These are phyloP conservation scores for Popillia japonica DNA, from an alignment of 1,140 invertebrate species.

Conservation along the genomic window DNA sequence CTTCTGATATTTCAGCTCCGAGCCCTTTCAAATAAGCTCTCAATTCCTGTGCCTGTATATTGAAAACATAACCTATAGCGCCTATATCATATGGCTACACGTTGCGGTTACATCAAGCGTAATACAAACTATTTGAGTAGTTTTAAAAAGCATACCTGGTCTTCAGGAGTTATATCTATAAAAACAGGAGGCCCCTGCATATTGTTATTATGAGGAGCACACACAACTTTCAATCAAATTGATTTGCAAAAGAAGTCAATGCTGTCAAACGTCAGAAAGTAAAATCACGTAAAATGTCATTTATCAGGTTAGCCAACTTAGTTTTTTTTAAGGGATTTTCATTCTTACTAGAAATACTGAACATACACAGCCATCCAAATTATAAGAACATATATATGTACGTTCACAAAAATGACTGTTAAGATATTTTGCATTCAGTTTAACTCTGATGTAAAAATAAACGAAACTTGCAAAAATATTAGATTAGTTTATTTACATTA, in stretches of 20 bases:
- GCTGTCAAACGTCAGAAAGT: too few relatives aligned
- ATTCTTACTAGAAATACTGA: too few relatives aligned
- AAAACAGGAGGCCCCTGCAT: constrained; percentile 82
- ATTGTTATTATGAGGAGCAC: not conserved
- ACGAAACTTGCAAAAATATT: not conserved
- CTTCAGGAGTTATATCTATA: constrained; percentile 81
- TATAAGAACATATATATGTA: too few relatives aligned
- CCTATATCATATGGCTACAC: constrained; percentile 42
- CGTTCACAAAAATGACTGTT: too few relatives aligned
- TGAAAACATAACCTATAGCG: constrained; percentile 60
- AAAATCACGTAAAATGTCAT: too few relatives aligned
- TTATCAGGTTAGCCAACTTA: too few relatives aligned
- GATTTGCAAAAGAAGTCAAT: too few relatives aligned
- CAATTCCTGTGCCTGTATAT: constrained; percentile 83
- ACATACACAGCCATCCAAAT: too few relatives aligned
- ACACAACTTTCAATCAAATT: too few relatives aligned
- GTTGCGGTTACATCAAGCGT: constrained; percentile 35
- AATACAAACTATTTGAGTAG: constrained; percentile 27
- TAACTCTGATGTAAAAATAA: not conserved
- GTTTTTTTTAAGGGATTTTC: too few relatives aligned
- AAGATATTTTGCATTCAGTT: too few relatives aligned
- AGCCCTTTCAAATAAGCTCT: constrained; percentile 88
- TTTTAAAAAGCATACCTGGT: constrained; percentile 67
- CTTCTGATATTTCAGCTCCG: constrained; percentile 91
- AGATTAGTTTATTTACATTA: not conserved